Base-by-base conservation (phyloP, 2,888 invertebrate species). In the Drosophila anomalata region DNA sequence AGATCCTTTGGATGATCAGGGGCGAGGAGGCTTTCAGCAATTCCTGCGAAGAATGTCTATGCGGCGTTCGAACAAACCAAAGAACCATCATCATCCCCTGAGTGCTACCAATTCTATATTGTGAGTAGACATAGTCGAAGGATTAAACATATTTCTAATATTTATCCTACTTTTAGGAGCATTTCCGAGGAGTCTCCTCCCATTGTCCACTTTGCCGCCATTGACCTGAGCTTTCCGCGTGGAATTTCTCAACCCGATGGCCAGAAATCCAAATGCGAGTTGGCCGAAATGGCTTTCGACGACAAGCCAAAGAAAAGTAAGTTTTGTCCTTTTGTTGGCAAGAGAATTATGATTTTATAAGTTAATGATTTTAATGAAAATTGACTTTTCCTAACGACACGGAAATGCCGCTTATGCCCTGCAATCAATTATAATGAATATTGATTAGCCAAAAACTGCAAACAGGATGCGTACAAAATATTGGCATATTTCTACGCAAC, bases 41-140 rank as follows among this genome's bases (percentile, higher is more conserved):
- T 92, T 92, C 75, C 63, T 92, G 68, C 81, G 90, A 41, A 88
- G 92, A 61, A 91, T 92, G 91, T 91, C 92, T 6, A 91, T 90
- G 77, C 85, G 91, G 24, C 89, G 89, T 48, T 89, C 90, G 11
- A 90, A 90, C 68, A 89, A 90, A 58, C 87, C 89, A 3, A 87
- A 79, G 60, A 80, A 75, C 61, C 87, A 78, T 29, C 84, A 86
- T 70, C 88, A 87, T 2, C 84, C 90, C 7, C 65, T 90, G 17
- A 90, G 90, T 58, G 89, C 81, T 20, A 88, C 91, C 42, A 90
- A 90, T 73, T 92, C 92, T 11, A 91, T 92, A 66, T 85, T 91
- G 92, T 92, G 78, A 89, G 89, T 69, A 2, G 2, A 8, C 17
- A 17, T 7, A 41, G 7, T 17, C n/a, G 11, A 36, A 36, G 36